Evolutionary conservation across 2,797 vertebrate genomes (phyloP), one percentile per base, ranked within the genome.

Genomic region (Clamator glandarius): DNA sequence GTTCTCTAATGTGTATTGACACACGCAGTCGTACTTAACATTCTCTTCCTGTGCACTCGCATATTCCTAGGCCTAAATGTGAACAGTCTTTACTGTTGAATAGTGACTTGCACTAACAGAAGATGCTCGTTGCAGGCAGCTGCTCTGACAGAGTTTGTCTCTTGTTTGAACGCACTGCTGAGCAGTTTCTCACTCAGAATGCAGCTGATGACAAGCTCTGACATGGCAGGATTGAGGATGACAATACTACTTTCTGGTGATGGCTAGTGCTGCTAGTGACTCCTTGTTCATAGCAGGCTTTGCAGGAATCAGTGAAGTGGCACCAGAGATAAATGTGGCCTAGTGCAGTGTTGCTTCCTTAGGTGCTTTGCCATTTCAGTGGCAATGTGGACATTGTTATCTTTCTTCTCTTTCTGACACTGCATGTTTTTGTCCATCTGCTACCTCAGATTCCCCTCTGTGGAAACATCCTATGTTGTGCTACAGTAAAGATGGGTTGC

Each of bases 381-480:
- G 74, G 75, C 64, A 62, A 12, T 0, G 3, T 17, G 35, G 35
- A 26, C 26, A 16, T 46, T 67, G 33, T 84, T 82, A 57, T 9
- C 16, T 81, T 26, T 62, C 62, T 75, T 83, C 74, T 68, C 5
- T 74, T 93, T 73, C 84, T 96, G 52, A 95, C 57, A 35, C 57
- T 84, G 66, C 41, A 35, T 54, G 41, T 87, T 76, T 95, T 86
- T 95, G 36, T 73, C 55, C 36, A 24, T 93, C 62, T 89, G 39
- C 69, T 87, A 15, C 80, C 77, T 84, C 97, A 99, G 99, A 98
- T 87, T 99, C 98, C 25, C 97, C 97, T 8, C 95, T 99, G 93
- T 99, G 99, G 99, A 99, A 97, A 95, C 98, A 98, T 64, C 98
- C 98, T 83, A 97, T 98, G 92, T 97, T 99, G 97, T 99, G 99